Evolutionary conservation across 2,797 vertebrate species (phyloP).

Genomic region (Austrolebias charrua): DNA sequence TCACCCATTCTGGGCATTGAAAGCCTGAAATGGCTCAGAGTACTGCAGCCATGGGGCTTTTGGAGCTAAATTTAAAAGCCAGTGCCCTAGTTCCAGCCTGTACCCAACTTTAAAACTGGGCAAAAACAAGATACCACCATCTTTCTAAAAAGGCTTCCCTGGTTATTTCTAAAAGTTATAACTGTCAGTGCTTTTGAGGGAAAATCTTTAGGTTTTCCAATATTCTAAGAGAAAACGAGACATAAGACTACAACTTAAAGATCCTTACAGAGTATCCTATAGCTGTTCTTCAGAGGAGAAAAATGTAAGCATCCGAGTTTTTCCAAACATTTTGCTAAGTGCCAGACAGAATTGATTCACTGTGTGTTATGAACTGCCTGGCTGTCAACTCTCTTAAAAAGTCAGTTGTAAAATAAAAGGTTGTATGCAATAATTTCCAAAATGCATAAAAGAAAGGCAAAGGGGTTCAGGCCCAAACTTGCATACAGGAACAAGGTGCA

Average conservation of each 20-base stretch:
- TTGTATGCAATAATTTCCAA: neutral
- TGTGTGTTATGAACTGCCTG: neutral
- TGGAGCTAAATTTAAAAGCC: slow-evolving; percentile 81
- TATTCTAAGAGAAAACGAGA: neutral
- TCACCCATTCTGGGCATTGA: slow-evolving; percentile 48
- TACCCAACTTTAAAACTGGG: slow-evolving; percentile 68
- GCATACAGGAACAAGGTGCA: neutral
- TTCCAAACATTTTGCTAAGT: neutral
- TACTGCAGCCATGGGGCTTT: slow-evolving; percentile 70
- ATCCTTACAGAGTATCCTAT: neutral
- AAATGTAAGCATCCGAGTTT: neutral
- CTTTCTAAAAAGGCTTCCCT: neutral
- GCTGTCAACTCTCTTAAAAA: neutral
- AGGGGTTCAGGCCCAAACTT: neutral
- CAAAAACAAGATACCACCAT: slow-evolving; percentile 50
- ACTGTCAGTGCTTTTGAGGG: slow-evolving; percentile 4
- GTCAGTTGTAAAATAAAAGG: neutral
- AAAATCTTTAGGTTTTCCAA: slow-evolving; percentile 18
- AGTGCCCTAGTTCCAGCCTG: slow-evolving; percentile 75
- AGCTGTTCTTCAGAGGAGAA: neutral
- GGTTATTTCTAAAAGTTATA: neutral
- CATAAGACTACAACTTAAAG: neutral
- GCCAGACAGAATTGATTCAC: neutral
- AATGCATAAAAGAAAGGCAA: neutral
- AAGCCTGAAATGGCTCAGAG: slow-evolving; percentile 65